Percentiles rank a stretch among this genome's conserved stretches.
phyloP scores from a whole-genome alignment of 2,113 vertebrate genomes.

The Fregetta grallaria region DNA sequence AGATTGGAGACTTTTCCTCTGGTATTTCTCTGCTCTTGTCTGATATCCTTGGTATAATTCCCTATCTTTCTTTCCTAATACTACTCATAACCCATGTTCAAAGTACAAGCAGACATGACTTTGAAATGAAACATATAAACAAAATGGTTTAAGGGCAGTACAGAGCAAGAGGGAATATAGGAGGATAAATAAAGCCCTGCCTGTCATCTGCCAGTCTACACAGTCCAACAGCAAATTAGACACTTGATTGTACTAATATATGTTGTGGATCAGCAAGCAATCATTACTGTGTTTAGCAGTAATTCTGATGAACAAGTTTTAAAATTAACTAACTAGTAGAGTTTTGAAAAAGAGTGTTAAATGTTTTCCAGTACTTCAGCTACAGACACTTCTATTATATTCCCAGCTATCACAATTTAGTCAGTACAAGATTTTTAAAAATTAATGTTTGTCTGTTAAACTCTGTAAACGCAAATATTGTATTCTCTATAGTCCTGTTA shows the following conservation, averaged over 20 bases:
- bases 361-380: not conserved
- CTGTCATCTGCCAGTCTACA: not conserved
- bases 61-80: not conserved
- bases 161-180: not conserved
- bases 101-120: not conserved
- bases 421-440: not conserved
- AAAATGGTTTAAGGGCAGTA: not conserved
- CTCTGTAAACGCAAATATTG: not conserved
- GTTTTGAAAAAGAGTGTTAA: not conserved
- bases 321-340: not conserved
- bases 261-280: not conserved
- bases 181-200: not conserved
- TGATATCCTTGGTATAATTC: not conserved
- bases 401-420: not conserved
- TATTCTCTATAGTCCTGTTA: not conserved
- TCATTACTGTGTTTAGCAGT: not conserved
- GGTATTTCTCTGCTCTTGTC: not conserved
- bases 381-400: not conserved
- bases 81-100: not conserved
- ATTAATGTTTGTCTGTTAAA: not conserved
- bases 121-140: not conserved
- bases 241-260: not conserved
- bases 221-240: not conserved
- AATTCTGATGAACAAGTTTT: not conserved
- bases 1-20: not conserved